These are phyloP conservation scores for Drosophila histrio DNA, from an alignment of 2,888 invertebrate genomes.

Conservation along the genomic window DNA sequence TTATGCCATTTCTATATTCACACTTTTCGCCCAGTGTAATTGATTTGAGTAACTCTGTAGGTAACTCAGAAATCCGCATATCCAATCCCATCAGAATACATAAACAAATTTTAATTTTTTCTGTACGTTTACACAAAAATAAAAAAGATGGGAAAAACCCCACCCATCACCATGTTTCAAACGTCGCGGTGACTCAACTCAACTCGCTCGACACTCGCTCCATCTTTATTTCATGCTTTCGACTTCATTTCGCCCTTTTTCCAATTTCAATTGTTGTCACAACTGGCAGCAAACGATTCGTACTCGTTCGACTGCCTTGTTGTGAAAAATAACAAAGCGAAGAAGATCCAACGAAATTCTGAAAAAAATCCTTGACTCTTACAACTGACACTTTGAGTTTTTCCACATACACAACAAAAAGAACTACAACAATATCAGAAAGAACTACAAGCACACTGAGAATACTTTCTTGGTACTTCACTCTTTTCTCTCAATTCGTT, in stretches of 20 bases:
- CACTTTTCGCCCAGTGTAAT: slow-evolving; percentile 43
- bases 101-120: slow-evolving; percentile 65
- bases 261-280: slow-evolving; percentile 61
- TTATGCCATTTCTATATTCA: no score
- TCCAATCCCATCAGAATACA: slow-evolving; percentile 19
- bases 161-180: slow-evolving; percentile 14
- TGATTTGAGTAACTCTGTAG: slow-evolving; percentile 31
- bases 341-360: slow-evolving; percentile 22
- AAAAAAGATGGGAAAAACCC: background rate
- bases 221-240: slow-evolving; percentile 72
- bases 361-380: slow-evolving; percentile 60
- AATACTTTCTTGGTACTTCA: background rate
- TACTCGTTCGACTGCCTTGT: slow-evolving; percentile 30
- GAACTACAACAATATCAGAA: slow-evolving; percentile 10
- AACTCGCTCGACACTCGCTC: slow-evolving; percentile 63
- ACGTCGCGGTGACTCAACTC: slow-evolving; percentile 30
- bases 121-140: slow-evolving; percentile 16
- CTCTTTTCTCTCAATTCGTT: background rate
- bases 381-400: slow-evolving; percentile 72
- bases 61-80: slow-evolving; percentile 23
- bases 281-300: slow-evolving; percentile 54
- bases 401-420: slow-evolving; percentile 9
- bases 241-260: slow-evolving; percentile 60
- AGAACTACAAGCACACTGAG: slow-evolving; percentile 17
- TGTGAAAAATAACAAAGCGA: slow-evolving; percentile 25